phyloP scores from a whole-genome alignment of 2,797 vertebrate genomes.

The Eulemur rubriventer region DNA sequence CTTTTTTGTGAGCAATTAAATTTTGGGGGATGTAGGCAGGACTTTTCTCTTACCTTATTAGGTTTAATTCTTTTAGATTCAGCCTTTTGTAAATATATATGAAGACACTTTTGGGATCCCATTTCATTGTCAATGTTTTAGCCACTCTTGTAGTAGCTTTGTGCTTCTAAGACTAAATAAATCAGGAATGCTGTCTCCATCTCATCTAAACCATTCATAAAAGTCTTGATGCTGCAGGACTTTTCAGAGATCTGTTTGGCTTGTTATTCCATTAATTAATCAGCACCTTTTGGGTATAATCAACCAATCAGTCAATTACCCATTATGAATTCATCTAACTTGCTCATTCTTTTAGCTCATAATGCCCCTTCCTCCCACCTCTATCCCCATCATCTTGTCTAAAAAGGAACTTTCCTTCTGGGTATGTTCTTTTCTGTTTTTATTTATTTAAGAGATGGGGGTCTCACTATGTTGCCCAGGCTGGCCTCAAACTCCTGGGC shows the following conservation, averaged over 20 bases:
- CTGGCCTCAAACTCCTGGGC: too few species aligned
- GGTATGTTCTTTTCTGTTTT: neutral
- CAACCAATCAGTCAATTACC: neutral
- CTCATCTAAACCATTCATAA: neutral
- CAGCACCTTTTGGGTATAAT: neutral
- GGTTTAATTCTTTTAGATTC: neutral
- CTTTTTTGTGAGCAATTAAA: neutral
- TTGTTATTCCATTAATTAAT: neutral
- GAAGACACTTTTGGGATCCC: neutral
- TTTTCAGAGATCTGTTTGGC: neutral
- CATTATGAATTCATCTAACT: neutral
- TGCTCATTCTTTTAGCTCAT: neutral
- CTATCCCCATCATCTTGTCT: neutral
- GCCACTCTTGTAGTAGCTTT: neutral
- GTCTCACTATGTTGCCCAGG: too few species aligned
- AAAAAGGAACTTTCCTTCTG: neutral
- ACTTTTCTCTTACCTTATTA: neutral
- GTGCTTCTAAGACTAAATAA: neutral
- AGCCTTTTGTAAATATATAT: neutral
- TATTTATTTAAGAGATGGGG: too few species aligned
- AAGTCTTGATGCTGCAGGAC: neutral
- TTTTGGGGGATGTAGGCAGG: neutral
- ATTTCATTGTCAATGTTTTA: neutral
- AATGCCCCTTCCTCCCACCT: neutral
- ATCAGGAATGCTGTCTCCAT: neutral